These are phyloP conservation scores for Ornithoptera alexandrae DNA, from an alignment of 2,888 invertebrate genomes.

Conservation along the genomic window DNA sequence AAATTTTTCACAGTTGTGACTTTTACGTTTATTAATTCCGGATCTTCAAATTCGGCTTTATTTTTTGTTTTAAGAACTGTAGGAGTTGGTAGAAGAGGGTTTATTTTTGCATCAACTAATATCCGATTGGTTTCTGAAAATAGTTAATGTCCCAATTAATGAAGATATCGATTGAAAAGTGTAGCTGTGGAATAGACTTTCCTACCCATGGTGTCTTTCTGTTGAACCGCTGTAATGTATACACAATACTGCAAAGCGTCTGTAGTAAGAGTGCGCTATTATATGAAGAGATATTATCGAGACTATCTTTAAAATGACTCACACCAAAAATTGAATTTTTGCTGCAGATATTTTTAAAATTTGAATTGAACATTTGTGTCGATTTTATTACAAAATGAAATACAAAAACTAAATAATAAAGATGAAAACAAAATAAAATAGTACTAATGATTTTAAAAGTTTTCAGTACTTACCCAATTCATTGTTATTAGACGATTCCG, in stretches of 20 bases:
- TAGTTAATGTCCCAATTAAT: too few species aligned
- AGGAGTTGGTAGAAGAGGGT: not conserved
- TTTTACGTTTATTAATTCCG: constrained; percentile 22
- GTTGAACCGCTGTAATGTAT: not conserved
- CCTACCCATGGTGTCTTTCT: not conserved
- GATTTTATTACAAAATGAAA: too few species aligned
- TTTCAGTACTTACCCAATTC: not conserved
- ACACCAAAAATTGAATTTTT: too few species aligned
- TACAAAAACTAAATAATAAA: not conserved
- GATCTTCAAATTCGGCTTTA: constrained; percentile 10
- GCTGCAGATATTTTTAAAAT: too few species aligned
- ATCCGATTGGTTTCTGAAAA: constrained; percentile 7
- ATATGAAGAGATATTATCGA: not conserved
- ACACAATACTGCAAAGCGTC: not conserved
- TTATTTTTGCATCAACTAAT: constrained; percentile 6
- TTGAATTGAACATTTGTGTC: too few species aligned
- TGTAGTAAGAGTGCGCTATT: too few species aligned
- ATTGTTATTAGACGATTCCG: not conserved
- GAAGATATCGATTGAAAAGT: too few species aligned
- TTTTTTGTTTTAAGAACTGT: constrained; percentile 10
- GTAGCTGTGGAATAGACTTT: too few species aligned
- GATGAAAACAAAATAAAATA: not conserved
- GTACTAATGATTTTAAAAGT: not conserved
- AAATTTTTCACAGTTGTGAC: constrained; percentile 21
- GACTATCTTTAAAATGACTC: not conserved